phyloP scores from a whole-genome alignment of 2,113 vertebrate genomes.

The Tinamus guttatus region DNA sequence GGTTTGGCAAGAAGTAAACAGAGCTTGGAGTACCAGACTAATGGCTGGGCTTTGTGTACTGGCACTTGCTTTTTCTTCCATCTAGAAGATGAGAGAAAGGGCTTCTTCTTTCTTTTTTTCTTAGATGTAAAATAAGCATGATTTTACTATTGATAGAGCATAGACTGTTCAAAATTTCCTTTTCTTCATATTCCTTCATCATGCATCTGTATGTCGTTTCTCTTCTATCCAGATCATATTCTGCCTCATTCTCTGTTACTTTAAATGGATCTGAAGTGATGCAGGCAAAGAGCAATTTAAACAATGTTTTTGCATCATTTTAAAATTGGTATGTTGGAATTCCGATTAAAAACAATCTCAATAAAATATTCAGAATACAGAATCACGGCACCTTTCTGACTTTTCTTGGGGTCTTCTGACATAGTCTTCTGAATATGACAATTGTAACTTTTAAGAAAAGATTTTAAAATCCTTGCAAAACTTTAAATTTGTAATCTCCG shows the following conservation, averaged over 20 bases:
- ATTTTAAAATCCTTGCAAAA: background rate
- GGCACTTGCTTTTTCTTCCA: background rate
- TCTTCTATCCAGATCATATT: background rate
- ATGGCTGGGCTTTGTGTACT: background rate
- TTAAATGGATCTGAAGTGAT: background rate
- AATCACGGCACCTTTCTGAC: background rate
- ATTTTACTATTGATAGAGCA: background rate
- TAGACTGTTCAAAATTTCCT: background rate
- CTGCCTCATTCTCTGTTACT: background rate
- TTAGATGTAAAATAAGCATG: background rate
- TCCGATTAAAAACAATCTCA: background rate
- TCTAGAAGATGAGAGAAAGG: background rate
- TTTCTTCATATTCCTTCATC: background rate
- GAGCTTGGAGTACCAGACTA: background rate
- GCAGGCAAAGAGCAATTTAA: background rate
- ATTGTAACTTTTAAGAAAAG: background rate
- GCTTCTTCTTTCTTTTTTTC: background rate
- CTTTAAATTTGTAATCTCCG: background rate
- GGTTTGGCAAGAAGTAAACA: background rate
- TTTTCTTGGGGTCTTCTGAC: background rate
- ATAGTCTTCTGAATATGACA: background rate
- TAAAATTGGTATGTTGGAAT: background rate
- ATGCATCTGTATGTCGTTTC: background rate
- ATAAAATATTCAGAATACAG: background rate
- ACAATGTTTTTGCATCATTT: background rate